Conservation (phyloP, 2,888 invertebrate genomes). For the Drosophila cracens region DNA sequence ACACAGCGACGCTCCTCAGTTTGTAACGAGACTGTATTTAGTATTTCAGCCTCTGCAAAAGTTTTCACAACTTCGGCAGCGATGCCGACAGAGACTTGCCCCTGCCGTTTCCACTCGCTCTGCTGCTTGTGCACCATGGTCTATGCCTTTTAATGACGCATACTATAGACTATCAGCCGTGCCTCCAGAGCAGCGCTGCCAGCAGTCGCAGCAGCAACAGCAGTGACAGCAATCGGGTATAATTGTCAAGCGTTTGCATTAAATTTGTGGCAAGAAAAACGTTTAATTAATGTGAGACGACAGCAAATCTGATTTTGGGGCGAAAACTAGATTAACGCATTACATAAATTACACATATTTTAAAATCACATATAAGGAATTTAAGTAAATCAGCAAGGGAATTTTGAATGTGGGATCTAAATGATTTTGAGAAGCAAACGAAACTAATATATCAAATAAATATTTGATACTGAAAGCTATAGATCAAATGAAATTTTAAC, state of each 20-base stretch:
- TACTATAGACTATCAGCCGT: conserved; percentile 27
- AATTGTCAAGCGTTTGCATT: conserved; percentile 79
- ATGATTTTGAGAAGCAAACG: background rate
- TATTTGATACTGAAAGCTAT: background rate
- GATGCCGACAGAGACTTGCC: conserved; percentile 41
- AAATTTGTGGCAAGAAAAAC: conserved; percentile 77
- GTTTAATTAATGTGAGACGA: conserved; percentile 71
- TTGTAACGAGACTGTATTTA: conserved; percentile 84
- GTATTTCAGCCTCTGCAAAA: conserved; percentile 76
- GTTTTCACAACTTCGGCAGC: conserved; percentile 70
- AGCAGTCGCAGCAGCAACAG: conserved; percentile 19
- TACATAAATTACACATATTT: conserved; percentile 10
- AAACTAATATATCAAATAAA: background rate
- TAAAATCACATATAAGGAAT: background rate
- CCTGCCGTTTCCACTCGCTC: background rate
- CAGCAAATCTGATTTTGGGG: conserved; percentile 21
- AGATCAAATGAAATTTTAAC: background rate
- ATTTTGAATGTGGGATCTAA: background rate
- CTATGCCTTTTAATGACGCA: conserved; percentile 65
- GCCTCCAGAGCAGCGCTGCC: conserved; percentile 21
- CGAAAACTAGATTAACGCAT: background rate
- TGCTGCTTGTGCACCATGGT: conserved; percentile 1
- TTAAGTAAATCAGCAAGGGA: too few species aligned
- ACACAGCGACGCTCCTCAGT: conserved; percentile 67
- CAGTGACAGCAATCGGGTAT: conserved; percentile 48